Base-by-base conservation (phyloP, 2,113 vertebrate genomes). In the Cyphomyrus discorhynchus region DNA sequence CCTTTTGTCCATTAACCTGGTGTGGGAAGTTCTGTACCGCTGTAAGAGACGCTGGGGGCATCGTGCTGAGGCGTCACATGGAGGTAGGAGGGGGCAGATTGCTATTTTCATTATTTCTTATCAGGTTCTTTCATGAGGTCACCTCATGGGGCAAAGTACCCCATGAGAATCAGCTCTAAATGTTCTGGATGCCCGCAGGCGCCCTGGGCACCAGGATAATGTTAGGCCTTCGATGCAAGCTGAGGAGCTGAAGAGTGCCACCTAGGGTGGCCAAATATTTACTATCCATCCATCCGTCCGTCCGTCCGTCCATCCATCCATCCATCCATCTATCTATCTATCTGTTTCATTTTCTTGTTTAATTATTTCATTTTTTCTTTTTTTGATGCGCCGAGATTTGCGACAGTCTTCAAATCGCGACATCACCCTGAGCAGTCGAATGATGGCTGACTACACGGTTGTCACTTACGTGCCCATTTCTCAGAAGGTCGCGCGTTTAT, bases 1-100 rank as follows among this genome's bases (percentile, higher is more conserved):
- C 31, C 85, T 91, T 66, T 39, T 92, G 88, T 89, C 88, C 87
- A 92, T 92, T 90, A 90, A 86, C 90, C 88, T 87, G 39, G 66
- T 53, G 83, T 86, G 88, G 70, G 24, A 24, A 21, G 53, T 46
- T 83, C 88, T 80, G 45, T 4, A 21, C 5, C 3, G 2, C 77
- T 3, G 3, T 42, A 45, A 21, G 77, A 82, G 77, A 19, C 0
- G 24, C n/a, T 66, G 9, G 3, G 62, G 62, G 62, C 24, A 66
- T n/a, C 24, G n/a, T 1, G n/a, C 62, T 66, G n/a, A 27, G 62
- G 62, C 24, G 9, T n/a, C n/a, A 27, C 62, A 27, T 66, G 70
- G 6, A 62, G 6, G 15, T 2, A 11, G 35, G 9, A 39, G 39
- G 39, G 42, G 21, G 13, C 56, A 62, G 21, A n/a, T 35, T 35